These are phyloP conservation scores for Bellardia bayeri DNA, from an alignment of 2,888 invertebrate species.

Conservation along the genomic window DNA sequence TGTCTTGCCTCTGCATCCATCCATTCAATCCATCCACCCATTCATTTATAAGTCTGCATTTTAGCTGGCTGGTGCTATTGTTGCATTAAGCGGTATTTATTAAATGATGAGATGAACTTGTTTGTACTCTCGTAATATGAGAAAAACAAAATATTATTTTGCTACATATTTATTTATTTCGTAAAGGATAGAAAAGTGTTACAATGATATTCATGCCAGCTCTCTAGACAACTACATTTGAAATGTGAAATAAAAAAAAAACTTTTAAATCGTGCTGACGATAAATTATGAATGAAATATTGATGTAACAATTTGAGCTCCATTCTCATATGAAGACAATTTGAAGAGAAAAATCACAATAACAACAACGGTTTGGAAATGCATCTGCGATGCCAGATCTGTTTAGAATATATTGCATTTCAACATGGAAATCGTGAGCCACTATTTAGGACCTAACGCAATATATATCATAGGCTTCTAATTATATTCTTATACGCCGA, in stretches of 20 bases:
- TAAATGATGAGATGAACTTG: conserved; percentile 28
- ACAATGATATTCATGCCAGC: conserved; percentile 11
- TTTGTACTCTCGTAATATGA: conserved; percentile 34
- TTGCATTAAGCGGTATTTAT: conserved; percentile 48
- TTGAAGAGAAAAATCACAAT: background rate
- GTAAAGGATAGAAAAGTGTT: conserved; percentile 47
- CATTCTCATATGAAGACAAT: background rate
- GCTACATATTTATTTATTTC: conserved; percentile 5
- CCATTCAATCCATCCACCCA: conserved; percentile 7
- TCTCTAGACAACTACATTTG: conserved; percentile 8
- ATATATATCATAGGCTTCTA: no score
- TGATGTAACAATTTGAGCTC: conserved; percentile 15
- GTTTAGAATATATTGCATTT: no score
- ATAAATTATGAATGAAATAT: conserved; percentile 62
- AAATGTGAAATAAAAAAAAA: background rate
- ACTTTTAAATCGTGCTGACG: conserved; percentile 35
- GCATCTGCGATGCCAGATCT: no score
- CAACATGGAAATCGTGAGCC: no score
- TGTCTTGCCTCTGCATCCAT: background rate
- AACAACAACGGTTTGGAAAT: no score
- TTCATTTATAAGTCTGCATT: background rate
- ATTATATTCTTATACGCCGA: no score
- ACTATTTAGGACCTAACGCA: no score
- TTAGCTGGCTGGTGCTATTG: conserved; percentile 18
- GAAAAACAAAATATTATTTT: conserved; percentile 19